Base-by-base conservation (phyloP, 2,113 vertebrate species). In the Coturnix japonica region DNA sequence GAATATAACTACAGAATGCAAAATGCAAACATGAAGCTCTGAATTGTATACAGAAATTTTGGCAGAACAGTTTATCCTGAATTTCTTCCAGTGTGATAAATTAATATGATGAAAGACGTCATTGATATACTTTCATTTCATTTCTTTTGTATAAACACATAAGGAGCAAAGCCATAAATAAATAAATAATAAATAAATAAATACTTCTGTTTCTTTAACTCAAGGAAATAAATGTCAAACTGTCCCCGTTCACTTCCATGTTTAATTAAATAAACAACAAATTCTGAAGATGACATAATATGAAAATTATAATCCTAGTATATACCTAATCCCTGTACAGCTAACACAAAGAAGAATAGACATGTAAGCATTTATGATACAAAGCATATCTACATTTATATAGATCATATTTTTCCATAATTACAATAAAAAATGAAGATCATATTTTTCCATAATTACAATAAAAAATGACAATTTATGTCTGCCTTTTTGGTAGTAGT, bases 151-250 rank as follows among this genome's bases (percentile, higher is more conserved):
- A 9, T 51, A 37, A 20, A 1, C 4, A 2, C 9, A n/a, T 33
- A 33, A 44, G 33, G 46, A 75, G 7, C 5, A 44, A 87, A 84
- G 61, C 1, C 0, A 9, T 7, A 13, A 21, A 1, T 22, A 22
- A 69, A 33, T 1, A 56, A 7, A n/a, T 17, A 33, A 44, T 25
- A 23, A 12, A 60, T 39, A 7, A 0, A 8, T 5, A n/a, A 22
- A 14, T 18, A 1, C 7, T 54, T 79, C 67, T 9, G 77, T 70
- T 76, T 75, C 19, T 71, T 72, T 28, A 33, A 56, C 18, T 69
- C 49, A 46, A 9, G 60, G 9, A 72, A 75, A 3, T 8, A 69
- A 59, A 37, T 51, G 41, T 0, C 5, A 39, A 4, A 1, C 6
- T 60, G 2, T 39, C 4, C 1, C 3, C 12, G 74, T 61, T 74